These are phyloP conservation scores for Hyles euphorbiae DNA, from an alignment of 1,140 invertebrate genomes.

Conservation along the genomic window DNA sequence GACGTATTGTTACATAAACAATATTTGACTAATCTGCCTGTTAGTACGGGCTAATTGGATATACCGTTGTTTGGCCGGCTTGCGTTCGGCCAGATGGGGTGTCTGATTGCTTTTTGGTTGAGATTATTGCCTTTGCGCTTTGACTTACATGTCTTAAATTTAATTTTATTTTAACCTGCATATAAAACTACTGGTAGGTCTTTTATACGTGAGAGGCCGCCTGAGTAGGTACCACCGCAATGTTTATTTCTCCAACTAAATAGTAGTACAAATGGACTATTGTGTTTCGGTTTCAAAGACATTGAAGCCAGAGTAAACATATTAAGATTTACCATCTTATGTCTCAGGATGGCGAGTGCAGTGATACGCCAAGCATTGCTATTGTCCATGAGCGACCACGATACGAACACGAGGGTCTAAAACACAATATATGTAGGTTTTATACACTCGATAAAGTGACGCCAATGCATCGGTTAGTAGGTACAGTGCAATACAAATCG, in stretches of 20 bases:
- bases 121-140: neutral
- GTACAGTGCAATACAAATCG: no score
- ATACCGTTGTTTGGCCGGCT: conserved; percentile 25
- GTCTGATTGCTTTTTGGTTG: neutral
- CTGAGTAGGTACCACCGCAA: neutral
- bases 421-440: neutral
- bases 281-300: no score
- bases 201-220: no score
- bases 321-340: no score
- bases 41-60: conserved; percentile 60
- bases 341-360: no score
- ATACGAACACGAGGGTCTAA: neutral
- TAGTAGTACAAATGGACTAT: no score
- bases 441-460: neutral
- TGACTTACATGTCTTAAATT: no score
- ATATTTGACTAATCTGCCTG: conserved; percentile 60
- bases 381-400: neutral
- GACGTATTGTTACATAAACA: conserved; percentile 55
- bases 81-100: conserved; percentile 8
- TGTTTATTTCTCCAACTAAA: no score
- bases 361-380: neutral
- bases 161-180: no score
- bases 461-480: no score
- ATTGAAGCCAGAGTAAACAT: no score
- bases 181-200: no score